Evolutionary conservation across 2,797 vertebrate species (phyloP).

Genomic region (Sitta carolinensis): DNA sequence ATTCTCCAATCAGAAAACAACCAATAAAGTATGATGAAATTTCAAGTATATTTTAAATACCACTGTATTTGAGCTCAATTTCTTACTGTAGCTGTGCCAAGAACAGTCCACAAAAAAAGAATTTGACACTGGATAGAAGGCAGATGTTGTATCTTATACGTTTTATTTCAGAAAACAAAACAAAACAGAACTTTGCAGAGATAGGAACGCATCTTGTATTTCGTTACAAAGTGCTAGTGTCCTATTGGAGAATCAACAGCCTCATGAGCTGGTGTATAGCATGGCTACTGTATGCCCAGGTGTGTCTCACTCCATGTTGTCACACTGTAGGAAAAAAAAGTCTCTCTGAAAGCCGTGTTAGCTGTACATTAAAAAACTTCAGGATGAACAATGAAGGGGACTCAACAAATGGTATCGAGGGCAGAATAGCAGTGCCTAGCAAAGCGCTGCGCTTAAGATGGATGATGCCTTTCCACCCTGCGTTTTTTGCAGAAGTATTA

Average conservation of each 20-base stretch:
- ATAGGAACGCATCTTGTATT: not conserved
- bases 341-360: not conserved
- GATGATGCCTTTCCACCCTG: not conserved
- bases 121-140: conserved; percentile 32
- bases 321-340: not conserved
- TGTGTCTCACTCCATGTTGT: not conserved
- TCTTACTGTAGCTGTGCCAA: not conserved
- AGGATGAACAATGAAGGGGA: not conserved
- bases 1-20: not conserved
- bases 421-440: not conserved
- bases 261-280: not conserved
- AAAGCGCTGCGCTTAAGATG: fast-evolving
- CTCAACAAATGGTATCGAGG: fast-evolving
- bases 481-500: not conserved
- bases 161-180: conserved; percentile 65
- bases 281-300: not conserved
- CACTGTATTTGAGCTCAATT: not conserved
- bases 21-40: not conserved
- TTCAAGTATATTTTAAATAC: not conserved
- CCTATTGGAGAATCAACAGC: not conserved
- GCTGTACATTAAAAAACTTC: not conserved
- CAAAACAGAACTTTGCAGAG: conserved; percentile 44
- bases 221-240: conserved; percentile 31
- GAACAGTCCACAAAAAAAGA: conserved; percentile 16
- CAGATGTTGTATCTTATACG: not conserved